These are phyloP conservation scores for Morelia viridis DNA, from an alignment of 2,797 vertebrate genomes.

Conservation along the genomic window DNA sequence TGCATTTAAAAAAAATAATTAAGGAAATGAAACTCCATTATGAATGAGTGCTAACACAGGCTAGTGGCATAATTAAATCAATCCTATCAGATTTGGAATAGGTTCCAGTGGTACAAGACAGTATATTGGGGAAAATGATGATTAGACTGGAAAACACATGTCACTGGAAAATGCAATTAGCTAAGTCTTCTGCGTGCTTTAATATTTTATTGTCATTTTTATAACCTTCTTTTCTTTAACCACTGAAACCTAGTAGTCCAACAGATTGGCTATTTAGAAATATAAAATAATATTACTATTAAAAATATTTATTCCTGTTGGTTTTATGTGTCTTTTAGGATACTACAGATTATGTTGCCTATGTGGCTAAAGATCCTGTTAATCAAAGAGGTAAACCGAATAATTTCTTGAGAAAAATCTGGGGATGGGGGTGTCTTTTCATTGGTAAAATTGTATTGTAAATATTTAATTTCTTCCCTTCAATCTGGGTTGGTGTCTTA, in stretches of 20 bases:
- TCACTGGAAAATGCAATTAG: not conserved
- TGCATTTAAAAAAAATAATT: not conserved
- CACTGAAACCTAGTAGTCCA: not conserved
- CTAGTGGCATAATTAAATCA: not conserved
- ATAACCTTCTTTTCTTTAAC: not conserved
- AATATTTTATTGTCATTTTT: not conserved
- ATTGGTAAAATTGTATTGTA: not conserved
- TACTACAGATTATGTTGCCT: constrained; percentile 89
- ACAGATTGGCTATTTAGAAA: not conserved
- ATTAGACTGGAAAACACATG: not conserved
- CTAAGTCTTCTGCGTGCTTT: not conserved
- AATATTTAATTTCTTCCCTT: not conserved
- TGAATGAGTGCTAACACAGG: not conserved
- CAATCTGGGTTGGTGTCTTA: not conserved
- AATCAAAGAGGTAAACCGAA: constrained; percentile 86
- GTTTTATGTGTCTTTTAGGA: constrained; percentile 77
- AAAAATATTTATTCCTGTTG: constrained; percentile 30
- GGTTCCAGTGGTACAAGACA: not conserved
- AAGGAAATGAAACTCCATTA: not conserved
- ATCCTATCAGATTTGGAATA: not conserved
- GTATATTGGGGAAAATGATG: not conserved
- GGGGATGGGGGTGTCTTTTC: not conserved
- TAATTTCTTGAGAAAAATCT: constrained; percentile 19
- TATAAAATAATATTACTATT: constrained; percentile 35
- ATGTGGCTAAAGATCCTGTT: constrained; percentile 90